These are phyloP conservation scores for Triplophysa rosa DNA, from an alignment of 2,113 vertebrate genomes.

Conservation along the genomic window DNA sequence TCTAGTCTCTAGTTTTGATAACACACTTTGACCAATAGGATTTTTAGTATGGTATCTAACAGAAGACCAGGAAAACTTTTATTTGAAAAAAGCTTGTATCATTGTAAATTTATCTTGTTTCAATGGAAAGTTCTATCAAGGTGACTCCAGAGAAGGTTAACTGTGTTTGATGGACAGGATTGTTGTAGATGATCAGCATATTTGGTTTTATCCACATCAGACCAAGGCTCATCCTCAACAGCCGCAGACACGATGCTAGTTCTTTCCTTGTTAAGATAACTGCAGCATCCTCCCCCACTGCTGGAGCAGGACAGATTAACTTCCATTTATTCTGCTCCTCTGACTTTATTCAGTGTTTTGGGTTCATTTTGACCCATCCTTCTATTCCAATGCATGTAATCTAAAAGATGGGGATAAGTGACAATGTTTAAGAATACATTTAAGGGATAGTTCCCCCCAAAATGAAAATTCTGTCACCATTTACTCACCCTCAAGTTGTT, in stretches of 20 bases:
- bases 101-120: not conserved
- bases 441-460: not conserved
- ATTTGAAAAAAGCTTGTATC: not conserved
- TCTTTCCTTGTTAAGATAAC: not conserved
- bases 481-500: too few species aligned
- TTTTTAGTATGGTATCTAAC: not conserved
- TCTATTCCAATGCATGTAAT: not conserved
- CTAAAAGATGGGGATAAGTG: not conserved
- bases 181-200: not conserved
- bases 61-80: not conserved
- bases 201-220: not conserved
- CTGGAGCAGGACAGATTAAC: conserved; percentile 22
- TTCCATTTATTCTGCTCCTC: conserved; percentile 23
- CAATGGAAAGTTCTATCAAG: not conserved
- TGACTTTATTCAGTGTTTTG: not conserved
- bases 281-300: conserved; percentile 15
- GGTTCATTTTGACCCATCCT: conserved; percentile 2
- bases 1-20: too few species aligned
- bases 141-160: not conserved
- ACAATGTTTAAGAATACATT: conserved; percentile 1
- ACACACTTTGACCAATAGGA: not conserved
- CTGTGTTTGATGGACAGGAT: not conserved
- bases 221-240: conserved; percentile 14
- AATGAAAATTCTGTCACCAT: too few species aligned
- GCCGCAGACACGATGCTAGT: not conserved